Conservation (phyloP, 2,888 invertebrate species). For the Bombylius discolor region DNA sequence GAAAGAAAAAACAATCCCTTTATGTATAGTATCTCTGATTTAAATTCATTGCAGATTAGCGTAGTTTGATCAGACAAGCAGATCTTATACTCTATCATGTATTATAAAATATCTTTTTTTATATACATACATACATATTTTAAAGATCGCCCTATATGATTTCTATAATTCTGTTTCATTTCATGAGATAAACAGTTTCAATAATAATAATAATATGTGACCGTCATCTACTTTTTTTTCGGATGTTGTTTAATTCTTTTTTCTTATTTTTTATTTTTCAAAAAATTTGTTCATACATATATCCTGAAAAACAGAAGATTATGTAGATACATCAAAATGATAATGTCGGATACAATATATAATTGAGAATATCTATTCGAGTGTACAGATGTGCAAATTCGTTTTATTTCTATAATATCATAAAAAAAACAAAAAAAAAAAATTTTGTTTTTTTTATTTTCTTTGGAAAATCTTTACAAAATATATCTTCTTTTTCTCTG, state of each 20-base stretch:
- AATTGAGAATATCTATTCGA: no score
- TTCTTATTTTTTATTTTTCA: background rate
- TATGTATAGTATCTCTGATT: constrained; percentile 5
- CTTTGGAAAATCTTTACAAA: no score
- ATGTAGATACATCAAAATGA: no score
- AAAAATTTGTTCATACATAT: no score
- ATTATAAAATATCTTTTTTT: background rate
- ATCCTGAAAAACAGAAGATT: no score
- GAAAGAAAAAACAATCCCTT: background rate
- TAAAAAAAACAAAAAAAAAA: background rate
- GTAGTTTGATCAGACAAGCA: constrained; percentile 15
- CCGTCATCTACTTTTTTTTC: background rate
- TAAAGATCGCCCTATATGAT: background rate
- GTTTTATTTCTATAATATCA: background rate
- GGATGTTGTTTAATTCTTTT: background rate
- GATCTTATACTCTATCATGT: constrained; percentile 3
- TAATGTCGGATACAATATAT: no score
- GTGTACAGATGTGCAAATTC: background rate
- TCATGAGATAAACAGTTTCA: background rate
- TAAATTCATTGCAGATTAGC: constrained; percentile 16
- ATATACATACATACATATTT: background rate
- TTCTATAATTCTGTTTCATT: background rate
- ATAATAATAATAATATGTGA: background rate
- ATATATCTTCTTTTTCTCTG: no score
- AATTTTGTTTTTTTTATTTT: background rate